Evolutionary conservation across 2,113 vertebrate genomes (phyloP), one percentile per base, ranked within the genome.

Genomic region (Amblyopsis rosae): DNA sequence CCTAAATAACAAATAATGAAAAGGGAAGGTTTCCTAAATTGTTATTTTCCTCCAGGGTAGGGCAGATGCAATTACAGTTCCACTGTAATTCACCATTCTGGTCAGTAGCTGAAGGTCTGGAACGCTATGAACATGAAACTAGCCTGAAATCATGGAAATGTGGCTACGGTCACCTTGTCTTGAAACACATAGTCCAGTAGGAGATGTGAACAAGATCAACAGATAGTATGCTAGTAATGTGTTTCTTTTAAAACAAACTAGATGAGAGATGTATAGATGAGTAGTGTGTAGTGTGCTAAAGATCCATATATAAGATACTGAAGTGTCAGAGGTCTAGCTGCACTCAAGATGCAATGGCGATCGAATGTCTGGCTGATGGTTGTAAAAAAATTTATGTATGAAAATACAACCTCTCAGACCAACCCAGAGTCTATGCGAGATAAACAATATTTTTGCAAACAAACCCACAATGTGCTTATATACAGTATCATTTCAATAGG

Each of bases 1-100:
- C 62, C 47, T 65, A 16, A 54, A 56, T 58, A 78, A 69, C 69
- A 69, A 81, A 82, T 85, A 82, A 86, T 81, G 67, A 84, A 58
- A 78, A 68, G 59, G 65, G 3, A 73, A 10, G 54, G 60, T 82
- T 83, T 86, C 64, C 59, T 73, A 72, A 75, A 80, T 58, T 76
- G 69, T 50, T 17, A 55, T 74, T 65, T 76, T 63, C 48, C 64
- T 76, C 64, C 4, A 17, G 65, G 59, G 78, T 82, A 75, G 68
- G 62, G 54, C 59, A 60, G 72, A 78, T 65, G 63, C 64, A 15
- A 48, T 47, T 56, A 41, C 63, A 70, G 63, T 33, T 49, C 75
- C 62, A 72, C 62, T 70, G 55, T 59, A 79, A 69, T 77, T 69
- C 76, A 80, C 79, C 76, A 72, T 3, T 56, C 3, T 13, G 68